Evolutionary conservation across 2,888 invertebrate genomes (phyloP), one percentile per base, ranked within the genome.

Genomic region (Hemaris fuciformis): DNA sequence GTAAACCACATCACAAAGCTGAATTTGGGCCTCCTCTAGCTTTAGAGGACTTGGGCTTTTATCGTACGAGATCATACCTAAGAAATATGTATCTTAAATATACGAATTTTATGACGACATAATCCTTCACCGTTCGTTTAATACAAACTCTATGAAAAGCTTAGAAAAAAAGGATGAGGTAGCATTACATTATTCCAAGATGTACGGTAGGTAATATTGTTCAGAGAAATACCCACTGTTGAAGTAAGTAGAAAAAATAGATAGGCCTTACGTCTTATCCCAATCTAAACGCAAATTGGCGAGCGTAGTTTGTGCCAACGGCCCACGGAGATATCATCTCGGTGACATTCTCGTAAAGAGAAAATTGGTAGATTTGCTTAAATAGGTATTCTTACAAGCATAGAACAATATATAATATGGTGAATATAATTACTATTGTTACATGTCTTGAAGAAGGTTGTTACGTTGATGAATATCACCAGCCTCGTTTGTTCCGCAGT

Each of bases 221-320:
- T n/a, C 4, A 34, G 13, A 38, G 13, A 38, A 38, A 8, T 38
- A 4, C 13, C 38, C n/a, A 38, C n/a, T 38, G 38, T 38, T 38
- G 38, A n/a, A 38, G n/a, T 38, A 13, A 38, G 38, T 38, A 38
- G 38, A 38, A 38, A n/a, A 38, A 53, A 53, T 31, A 18, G 27
- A 18, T 53, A 18, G 3, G 15, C 15, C 27, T 15, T 18, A 31
- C 10, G 31, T 31, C 31, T 53, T 31, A 53, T 53, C 53, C 53
- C 31, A 31, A 53, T 53, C 31, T 53, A 31, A 53, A 53, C 53
- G 53, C 53, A 53, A 53, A 53, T 53, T 27, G 53, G 31, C 53
- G 31, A 53, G 31, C 27, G 27, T 1, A 31, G 10, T 53, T 53
- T 53, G 18, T 31, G 18, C 15, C 27, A 10, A 31, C 27, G 27